A percentile compares a stretch with the other conserved stretches of the same genome.
phyloP scores from a whole-genome alignment of 2,888 invertebrate genomes.

The Mythimna lalbum region DNA sequence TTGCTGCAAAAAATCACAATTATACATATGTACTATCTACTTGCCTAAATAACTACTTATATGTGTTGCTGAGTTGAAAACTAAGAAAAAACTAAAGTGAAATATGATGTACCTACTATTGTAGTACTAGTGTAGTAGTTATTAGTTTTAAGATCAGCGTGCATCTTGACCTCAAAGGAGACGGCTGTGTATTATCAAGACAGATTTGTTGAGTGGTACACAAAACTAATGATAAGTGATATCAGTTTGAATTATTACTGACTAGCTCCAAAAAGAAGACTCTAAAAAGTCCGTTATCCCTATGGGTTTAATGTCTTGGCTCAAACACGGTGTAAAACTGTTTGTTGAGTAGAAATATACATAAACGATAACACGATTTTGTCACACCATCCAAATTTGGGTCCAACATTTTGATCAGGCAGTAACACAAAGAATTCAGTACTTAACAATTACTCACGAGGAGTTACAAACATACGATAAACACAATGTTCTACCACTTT shows the following conservation, averaged over 20 bases:
- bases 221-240: background rate
- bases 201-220: background rate
- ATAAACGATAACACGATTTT: background rate
- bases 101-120: background rate
- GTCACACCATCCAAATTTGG: background rate
- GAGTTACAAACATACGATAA: slow-evolving; percentile 14
- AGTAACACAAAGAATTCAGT: slow-evolving; percentile 15
- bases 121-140: too few species aligned
- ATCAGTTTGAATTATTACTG: background rate
- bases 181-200: background rate
- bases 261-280: slow-evolving; percentile 16
- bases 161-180: background rate
- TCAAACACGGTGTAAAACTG: background rate
- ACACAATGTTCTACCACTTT: slow-evolving; percentile 14
- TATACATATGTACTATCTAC: background rate
- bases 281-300: background rate
- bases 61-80: background rate
- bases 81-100: background rate
- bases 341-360: background rate
- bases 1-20: slow-evolving; percentile 7
- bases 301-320: background rate
- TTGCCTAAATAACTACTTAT: background rate
- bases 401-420: slow-evolving; percentile 1
- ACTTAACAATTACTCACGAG: background rate
- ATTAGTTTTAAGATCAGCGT: background rate